Evolutionary conservation across 2,888 invertebrate species (phyloP).

Genomic region (Drosophila crucigera): DNA sequence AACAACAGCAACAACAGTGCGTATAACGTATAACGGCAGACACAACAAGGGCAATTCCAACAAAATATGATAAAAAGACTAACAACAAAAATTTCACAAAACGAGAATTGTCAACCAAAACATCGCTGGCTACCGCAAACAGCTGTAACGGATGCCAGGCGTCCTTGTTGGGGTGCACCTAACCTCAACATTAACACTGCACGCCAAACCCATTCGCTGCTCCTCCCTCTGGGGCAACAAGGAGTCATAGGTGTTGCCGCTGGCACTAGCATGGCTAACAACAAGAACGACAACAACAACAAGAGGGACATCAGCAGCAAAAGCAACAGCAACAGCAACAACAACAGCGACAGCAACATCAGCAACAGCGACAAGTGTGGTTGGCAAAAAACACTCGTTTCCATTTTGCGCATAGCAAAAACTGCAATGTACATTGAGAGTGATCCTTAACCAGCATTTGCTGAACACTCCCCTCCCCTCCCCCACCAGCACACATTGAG

Average conservation of each 20-base stretch:
- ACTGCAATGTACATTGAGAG: conserved; percentile 60
- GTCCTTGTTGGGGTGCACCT: conserved; percentile 33
- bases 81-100: conserved; percentile 58
- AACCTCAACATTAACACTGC: conserved; percentile 23
- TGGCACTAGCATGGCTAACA: conserved; percentile 9
- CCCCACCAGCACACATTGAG: conserved; percentile 1
- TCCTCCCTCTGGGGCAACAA: conserved; percentile 18
- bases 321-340: not conserved
- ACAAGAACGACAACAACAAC: not conserved
- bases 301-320: not conserved
- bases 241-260: conserved; percentile 32
- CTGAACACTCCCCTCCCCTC: not conserved
- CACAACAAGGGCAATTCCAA: conserved; percentile 24
- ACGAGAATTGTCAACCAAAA: conserved; percentile 76
- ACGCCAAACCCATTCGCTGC: conserved; percentile 5
- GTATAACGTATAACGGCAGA: conserved; percentile 14
- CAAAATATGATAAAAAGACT: conserved; percentile 64
- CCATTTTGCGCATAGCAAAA: conserved; percentile 67
- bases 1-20: conserved; percentile 22
- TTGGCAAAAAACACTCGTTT: conserved; percentile 68
- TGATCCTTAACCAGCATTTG: conserved; percentile 13
- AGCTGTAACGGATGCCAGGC: conserved; percentile 69
- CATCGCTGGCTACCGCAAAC: conserved; percentile 75
- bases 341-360: conserved; percentile 11
- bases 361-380: conserved; percentile 43